These are phyloP conservation scores for Onychomys arenicola DNA, from an alignment of 2,797 vertebrate species.

Conservation along the genomic window DNA sequence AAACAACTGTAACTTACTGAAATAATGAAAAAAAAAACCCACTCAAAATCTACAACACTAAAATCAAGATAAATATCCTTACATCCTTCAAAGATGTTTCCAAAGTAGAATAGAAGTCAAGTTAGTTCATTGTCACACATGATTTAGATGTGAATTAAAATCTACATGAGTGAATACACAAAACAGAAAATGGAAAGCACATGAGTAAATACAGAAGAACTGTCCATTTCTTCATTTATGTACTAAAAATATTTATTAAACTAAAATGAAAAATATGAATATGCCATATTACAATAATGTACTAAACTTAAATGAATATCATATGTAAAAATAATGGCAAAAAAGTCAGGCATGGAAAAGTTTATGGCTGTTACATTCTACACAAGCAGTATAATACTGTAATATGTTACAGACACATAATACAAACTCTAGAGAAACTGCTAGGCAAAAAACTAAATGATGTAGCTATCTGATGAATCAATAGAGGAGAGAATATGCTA, in stretches of 20 bases:
- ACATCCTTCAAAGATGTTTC: background rate
- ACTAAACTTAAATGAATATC: background rate
- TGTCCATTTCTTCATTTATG: background rate
- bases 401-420: background rate
- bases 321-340: background rate
- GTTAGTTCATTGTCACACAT: background rate
- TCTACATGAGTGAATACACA: background rate
- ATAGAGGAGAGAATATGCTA: background rate
- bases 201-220: background rate
- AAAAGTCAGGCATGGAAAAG: background rate
- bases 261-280: background rate
- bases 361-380: background rate
- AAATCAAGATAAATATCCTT: background rate
- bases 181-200: background rate
- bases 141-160: background rate
- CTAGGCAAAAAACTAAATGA: background rate
- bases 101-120: background rate
- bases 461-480: conserved; percentile 3
- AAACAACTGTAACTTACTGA: background rate
- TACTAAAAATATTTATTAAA: background rate
- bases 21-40: background rate
- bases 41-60: background rate
- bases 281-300: background rate
- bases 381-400: background rate
- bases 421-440: background rate